Evolutionary conservation across 2,888 invertebrate genomes (phyloP).

Genomic region (Drosophila birchii): DNA sequence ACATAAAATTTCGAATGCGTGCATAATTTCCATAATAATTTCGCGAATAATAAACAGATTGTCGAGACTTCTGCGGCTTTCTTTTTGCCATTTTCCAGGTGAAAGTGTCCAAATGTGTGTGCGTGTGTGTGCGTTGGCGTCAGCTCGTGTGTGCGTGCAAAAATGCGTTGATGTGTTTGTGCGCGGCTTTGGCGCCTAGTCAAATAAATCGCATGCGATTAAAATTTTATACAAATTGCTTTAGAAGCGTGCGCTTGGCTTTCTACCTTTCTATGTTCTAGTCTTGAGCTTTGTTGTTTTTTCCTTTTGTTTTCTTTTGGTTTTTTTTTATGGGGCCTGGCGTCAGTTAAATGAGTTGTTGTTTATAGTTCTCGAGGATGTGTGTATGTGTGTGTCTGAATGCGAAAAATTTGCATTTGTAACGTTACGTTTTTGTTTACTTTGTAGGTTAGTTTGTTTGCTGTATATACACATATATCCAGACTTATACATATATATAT

Average conservation of each 20-base stretch:
- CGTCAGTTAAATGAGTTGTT: constrained; percentile 74
- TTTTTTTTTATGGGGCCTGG: constrained; percentile 52
- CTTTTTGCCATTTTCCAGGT: constrained; percentile 19
- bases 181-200: constrained; percentile 50
- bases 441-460: constrained; percentile 73
- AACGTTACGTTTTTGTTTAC: constrained; percentile 78
- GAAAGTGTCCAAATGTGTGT: neutral
- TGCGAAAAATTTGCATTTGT: constrained; percentile 74
- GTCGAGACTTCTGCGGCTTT: constrained; percentile 4
- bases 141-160: constrained; percentile 17
- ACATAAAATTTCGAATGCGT: constrained; percentile 12
- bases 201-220: constrained; percentile 78
- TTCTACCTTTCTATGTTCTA: constrained; percentile 39
- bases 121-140: constrained; percentile 7
- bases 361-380: constrained; percentile 52
- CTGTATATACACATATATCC: constrained; percentile 15
- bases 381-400: constrained; percentile 24
- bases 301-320: constrained; percentile 27
- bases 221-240: constrained; percentile 61
- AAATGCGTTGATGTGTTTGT: constrained; percentile 24
- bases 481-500: constrained; percentile 57
- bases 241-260: constrained; percentile 42
- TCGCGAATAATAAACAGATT: constrained; percentile 11
- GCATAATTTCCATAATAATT: constrained; percentile 20
- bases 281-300: constrained; percentile 31